Evolutionary conservation across 2,113 vertebrate species (phyloP).

Genomic region (Cervus canadensis): DNA sequence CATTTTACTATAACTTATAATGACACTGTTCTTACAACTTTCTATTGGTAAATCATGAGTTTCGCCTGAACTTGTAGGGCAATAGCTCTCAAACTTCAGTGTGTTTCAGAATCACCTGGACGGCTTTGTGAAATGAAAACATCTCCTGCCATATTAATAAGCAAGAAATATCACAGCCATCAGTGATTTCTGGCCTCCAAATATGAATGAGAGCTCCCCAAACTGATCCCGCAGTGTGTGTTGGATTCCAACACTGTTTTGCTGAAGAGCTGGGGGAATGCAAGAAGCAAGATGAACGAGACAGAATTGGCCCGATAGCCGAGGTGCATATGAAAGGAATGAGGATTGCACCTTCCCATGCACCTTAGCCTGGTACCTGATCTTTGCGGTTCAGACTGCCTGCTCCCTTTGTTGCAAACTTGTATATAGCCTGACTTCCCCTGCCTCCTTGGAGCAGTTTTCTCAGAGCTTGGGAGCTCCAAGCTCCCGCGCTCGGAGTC

Average conservation of each 20-base stretch:
- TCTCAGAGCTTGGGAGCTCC: background rate
- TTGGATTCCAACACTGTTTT: background rate
- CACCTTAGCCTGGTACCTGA: background rate
- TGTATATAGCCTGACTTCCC: background rate
- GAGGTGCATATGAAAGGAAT: background rate
- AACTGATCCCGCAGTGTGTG: background rate
- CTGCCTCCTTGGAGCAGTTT: background rate
- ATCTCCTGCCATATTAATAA: background rate
- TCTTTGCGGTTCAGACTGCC: background rate
- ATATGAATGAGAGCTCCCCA: background rate
- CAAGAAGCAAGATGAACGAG: background rate
- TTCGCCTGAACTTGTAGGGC: background rate
- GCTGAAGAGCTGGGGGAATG: background rate
- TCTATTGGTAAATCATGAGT: background rate
- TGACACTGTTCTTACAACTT: background rate
- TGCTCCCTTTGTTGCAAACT: background rate
- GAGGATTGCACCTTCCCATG: background rate
- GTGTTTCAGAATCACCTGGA: background rate
- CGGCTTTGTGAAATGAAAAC: background rate
- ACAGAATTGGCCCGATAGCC: background rate
- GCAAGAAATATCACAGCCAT: background rate
- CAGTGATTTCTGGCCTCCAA: background rate
- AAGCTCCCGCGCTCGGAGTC: accelerated
- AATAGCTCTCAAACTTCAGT: background rate
- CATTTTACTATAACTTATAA: background rate